phyloP scores from a whole-genome alignment of 1,140 invertebrate genomes.

The Orussus abietinus region DNA sequence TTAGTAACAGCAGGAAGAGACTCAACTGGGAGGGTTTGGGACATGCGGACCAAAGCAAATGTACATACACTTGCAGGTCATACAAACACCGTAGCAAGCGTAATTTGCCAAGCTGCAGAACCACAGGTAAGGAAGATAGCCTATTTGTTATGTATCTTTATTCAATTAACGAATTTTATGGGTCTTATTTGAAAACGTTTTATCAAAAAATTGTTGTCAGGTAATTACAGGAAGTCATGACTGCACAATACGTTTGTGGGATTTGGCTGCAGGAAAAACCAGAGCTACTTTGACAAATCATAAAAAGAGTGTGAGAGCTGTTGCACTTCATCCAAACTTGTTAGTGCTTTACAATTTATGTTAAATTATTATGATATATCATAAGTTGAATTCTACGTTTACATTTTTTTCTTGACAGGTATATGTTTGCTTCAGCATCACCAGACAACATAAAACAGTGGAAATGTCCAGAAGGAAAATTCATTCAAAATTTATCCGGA shows the following conservation, averaged over 20 bases:
- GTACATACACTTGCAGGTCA: slow-evolving; percentile 96
- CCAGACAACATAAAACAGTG: slow-evolving; percentile 99
- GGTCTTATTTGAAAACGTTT: slow-evolving; percentile 10
- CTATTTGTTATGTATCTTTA: slow-evolving; percentile 1
- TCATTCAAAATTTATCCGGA: slow-evolving; percentile 95
- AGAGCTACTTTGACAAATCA: slow-evolving; percentile 96
- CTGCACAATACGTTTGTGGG: slow-evolving; percentile 91
- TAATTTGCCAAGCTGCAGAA: slow-evolving; percentile 87
- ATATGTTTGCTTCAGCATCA: slow-evolving; percentile 96
- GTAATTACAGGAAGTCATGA: slow-evolving; percentile 80
- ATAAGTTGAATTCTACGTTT: slow-evolving; percentile 8
- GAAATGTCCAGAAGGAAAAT: slow-evolving; percentile 97
- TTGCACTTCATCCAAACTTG: slow-evolving; percentile 87
- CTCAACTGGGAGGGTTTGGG: slow-evolving; percentile 95
- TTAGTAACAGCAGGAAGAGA: slow-evolving; percentile 92
- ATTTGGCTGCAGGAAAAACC: slow-evolving; percentile 93
- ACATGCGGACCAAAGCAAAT: slow-evolving; percentile 98
- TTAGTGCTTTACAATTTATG: slow-evolving; percentile 46
- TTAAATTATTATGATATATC: slow-evolving; percentile 6
- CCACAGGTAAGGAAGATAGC: slow-evolving; percentile 68
- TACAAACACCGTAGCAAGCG: slow-evolving; percentile 94
- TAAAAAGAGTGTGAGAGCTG: slow-evolving; percentile 94
- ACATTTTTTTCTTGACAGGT: slow-evolving; percentile 53
- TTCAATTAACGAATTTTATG: slow-evolving; percentile 6
- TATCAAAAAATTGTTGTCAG: slow-evolving; percentile 34